Evolutionary conservation across 2,113 vertebrate genomes (phyloP).

Genomic region (Grammomys surdaster): DNA sequence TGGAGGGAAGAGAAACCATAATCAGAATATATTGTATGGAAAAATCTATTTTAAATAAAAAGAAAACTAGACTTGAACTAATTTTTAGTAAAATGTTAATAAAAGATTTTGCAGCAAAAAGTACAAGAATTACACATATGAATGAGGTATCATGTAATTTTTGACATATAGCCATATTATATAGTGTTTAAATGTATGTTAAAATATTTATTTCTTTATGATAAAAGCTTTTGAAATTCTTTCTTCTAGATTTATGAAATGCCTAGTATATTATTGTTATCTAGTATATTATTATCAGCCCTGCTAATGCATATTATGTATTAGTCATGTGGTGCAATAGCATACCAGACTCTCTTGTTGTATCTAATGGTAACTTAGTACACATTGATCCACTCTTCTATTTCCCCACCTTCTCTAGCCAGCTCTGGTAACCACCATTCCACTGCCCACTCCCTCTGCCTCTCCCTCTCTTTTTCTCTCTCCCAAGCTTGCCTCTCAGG

Average conservation of each 20-base stretch:
- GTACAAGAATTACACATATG: background rate
- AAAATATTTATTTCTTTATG: background rate
- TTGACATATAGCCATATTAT: background rate
- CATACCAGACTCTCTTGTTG: background rate
- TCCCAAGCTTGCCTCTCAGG: background rate
- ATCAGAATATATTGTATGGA: background rate
- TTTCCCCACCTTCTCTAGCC: background rate
- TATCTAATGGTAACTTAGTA: background rate
- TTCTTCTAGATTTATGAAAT: background rate
- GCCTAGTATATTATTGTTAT: too few relatives aligned
- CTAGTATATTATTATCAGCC: too few relatives aligned
- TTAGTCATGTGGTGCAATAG: background rate
- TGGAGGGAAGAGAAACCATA: background rate
- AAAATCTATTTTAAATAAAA: background rate
- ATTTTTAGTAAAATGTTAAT: background rate
- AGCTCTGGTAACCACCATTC: background rate
- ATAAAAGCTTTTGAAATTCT: background rate
- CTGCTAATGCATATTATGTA: background rate
- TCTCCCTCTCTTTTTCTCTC: background rate
- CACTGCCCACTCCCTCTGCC: background rate
- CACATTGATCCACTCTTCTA: background rate
- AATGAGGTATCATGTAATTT: background rate
- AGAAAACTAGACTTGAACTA: background rate
- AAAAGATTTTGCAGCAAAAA: background rate
- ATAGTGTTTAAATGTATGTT: background rate